phyloP scores from a whole-genome alignment of 2,113 vertebrate species.

The Heteronetta atricapilla region DNA sequence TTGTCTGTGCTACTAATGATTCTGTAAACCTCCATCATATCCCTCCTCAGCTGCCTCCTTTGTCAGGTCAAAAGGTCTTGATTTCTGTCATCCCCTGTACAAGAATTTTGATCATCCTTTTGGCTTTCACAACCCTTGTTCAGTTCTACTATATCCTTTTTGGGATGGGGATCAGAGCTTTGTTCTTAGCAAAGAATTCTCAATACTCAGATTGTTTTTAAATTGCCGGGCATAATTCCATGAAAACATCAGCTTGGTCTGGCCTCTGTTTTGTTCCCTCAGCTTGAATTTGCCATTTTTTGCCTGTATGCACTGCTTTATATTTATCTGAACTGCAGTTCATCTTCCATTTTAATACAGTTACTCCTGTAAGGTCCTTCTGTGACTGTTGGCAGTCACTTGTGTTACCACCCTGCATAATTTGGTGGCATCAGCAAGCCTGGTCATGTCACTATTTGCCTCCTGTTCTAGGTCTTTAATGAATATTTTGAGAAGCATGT shows the following conservation, averaged over 20 bases:
- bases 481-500: constrained; percentile 57
- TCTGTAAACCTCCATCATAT: background rate
- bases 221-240: background rate
- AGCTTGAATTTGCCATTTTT: background rate
- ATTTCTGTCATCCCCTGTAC: background rate
- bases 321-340: constrained; percentile 1
- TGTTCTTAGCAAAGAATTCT: background rate
- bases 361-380: background rate
- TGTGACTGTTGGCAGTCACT: background rate
- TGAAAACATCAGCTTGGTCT: background rate
- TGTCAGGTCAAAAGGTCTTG: background rate
- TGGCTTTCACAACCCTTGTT: background rate
- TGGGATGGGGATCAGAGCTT: background rate
- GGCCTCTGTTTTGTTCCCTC: background rate
- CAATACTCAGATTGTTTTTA: background rate
- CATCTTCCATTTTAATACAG: background rate
- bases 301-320: background rate
- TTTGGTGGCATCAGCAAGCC: constrained; percentile 30
- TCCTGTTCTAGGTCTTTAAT: constrained; percentile 61
- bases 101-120: background rate
- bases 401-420: background rate
- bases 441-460: constrained; percentile 25
- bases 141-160: background rate
- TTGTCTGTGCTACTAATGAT: background rate
- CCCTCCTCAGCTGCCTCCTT: background rate